A percentile compares a stretch with the other conserved stretches of the same genome.
These are phyloP conservation scores for Lemur catta DNA, from an alignment of 2,797 vertebrate species.

Conservation along the genomic window DNA sequence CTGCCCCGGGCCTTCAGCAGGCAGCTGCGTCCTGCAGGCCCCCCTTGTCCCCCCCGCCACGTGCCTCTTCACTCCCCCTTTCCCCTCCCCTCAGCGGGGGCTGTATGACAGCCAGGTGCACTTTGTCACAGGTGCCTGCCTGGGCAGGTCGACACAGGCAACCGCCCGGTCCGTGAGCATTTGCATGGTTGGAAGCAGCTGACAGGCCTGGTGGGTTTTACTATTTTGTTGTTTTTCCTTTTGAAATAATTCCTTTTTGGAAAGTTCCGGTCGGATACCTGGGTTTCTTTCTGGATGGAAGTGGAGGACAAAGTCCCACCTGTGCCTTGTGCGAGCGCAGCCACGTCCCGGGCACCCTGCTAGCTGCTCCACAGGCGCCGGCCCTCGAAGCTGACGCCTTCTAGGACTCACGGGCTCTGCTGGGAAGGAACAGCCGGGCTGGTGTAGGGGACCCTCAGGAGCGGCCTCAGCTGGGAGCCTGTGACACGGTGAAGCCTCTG, in stretches of 20 bases:
- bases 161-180: neutral
- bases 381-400: neutral
- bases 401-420: accelerated
- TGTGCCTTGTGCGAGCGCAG: neutral
- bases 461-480: neutral
- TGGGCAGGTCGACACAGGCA: neutral
- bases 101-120: neutral
- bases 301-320: neutral
- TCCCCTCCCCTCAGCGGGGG: neutral
- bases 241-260: neutral
- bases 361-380: neutral
- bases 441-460: too few relatives aligned
- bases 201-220: neutral
- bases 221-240: neutral
- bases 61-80: too few relatives aligned
- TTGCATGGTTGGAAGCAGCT: neutral
- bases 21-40: neutral
- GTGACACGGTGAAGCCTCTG: neutral
- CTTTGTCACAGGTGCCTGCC: neutral
- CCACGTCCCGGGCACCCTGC: too few relatives aligned
- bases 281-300: neutral
- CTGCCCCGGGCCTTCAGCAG: neutral
- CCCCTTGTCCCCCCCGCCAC: too few relatives aligned
- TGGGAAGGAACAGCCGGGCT: neutral
- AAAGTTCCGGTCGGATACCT: neutral